phyloP scores from a whole-genome alignment of 1,140 invertebrate species.

The Zaprionus davidi region DNA sequence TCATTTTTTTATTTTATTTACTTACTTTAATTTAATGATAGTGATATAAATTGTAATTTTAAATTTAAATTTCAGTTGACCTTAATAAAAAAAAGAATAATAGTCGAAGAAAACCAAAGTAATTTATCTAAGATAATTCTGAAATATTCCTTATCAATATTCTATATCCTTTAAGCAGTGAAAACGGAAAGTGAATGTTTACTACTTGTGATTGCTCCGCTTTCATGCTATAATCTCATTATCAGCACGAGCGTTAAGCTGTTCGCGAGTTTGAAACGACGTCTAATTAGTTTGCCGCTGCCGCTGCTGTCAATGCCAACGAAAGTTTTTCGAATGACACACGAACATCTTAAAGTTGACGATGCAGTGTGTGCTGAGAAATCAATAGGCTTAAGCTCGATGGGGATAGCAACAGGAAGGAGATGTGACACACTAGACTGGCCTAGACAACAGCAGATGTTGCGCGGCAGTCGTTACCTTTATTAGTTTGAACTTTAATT shows the following conservation, averaged over 20 bases:
- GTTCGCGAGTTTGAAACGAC: background rate
- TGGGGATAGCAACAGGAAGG: background rate
- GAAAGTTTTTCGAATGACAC: slow-evolving; percentile 14
- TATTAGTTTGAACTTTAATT: slow-evolving; percentile 30
- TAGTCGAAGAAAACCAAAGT: too few species aligned
- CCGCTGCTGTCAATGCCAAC: slow-evolving; percentile 7
- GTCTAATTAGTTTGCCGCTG: slow-evolving; percentile 1
- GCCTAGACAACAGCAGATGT: slow-evolving; percentile 5
- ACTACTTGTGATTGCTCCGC: background rate
- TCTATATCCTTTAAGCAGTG: background rate
- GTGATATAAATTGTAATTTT: too few species aligned
- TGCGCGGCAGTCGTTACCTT: slow-evolving; percentile 13
- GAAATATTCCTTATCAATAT: too few species aligned
- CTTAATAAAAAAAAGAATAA: too few species aligned
- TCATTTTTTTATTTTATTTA: too few species aligned
- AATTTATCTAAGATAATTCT: too few species aligned
- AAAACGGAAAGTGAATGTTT: background rate
- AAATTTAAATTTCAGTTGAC: too few species aligned
- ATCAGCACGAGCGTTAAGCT: background rate
- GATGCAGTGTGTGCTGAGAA: background rate
- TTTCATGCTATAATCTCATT: background rate
- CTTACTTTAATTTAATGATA: too few species aligned
- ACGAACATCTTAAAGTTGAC: slow-evolving; percentile 5
- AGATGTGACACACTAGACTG: background rate
- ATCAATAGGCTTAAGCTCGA: slow-evolving; percentile 15